Evolutionary conservation across 2,888 invertebrate species (phyloP).

Genomic region (Dromius quadrimaculatus): DNA sequence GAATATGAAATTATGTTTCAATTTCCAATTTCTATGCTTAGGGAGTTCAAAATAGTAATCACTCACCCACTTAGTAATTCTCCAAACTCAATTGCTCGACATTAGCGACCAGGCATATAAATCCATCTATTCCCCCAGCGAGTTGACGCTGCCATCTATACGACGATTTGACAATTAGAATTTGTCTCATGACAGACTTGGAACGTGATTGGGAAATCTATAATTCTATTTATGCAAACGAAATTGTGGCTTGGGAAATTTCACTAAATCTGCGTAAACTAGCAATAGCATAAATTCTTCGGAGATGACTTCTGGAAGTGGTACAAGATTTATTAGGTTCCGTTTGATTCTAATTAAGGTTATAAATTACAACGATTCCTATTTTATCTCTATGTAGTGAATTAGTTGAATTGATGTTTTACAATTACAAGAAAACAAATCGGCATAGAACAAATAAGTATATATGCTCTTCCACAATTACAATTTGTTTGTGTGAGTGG

Average conservation of each 20-base stretch:
- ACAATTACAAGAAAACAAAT: no score
- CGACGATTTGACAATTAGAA: conserved; percentile 45
- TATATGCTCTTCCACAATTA: neutral
- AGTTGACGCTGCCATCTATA: conserved; percentile 27
- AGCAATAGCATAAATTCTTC: conserved; percentile 5
- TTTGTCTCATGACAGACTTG: conserved; percentile 26
- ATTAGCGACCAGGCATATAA: neutral
- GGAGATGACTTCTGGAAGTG: neutral
- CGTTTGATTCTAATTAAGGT: neutral
- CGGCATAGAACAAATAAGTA: neutral
- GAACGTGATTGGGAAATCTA: conserved; percentile 45
- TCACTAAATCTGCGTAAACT: conserved; percentile 23
- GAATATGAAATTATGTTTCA: no score
- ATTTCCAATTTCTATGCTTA: neutral
- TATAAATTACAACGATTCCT: neutral
- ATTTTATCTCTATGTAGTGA: neutral
- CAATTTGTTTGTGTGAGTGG: no score
- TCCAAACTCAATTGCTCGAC: conserved; percentile 9
- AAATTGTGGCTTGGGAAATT: conserved; percentile 39
- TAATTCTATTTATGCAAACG: conserved; percentile 40
- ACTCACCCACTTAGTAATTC: neutral
- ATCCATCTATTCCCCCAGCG: neutral
- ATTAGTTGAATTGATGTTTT: neutral
- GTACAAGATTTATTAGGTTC: conserved; percentile 16
- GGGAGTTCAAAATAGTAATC: neutral